phyloP scores from a whole-genome alignment of 2,888 invertebrate species.

The Axea sp. region DNA sequence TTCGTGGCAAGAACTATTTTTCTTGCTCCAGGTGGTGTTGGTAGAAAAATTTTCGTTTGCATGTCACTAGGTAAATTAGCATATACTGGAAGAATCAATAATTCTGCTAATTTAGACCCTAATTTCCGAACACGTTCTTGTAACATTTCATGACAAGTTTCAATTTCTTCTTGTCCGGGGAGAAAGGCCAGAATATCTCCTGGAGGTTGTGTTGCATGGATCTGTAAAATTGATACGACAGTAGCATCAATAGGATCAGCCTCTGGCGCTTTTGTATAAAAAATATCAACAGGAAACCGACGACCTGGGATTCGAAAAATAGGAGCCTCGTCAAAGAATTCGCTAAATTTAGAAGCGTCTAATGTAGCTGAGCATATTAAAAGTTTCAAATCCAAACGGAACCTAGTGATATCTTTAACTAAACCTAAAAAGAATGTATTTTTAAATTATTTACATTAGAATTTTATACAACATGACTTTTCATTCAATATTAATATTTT shows the following conservation, averaged over 20 bases:
- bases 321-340: slow-evolving; percentile 99
- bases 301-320: slow-evolving; percentile 99
- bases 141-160: slow-evolving; percentile 92
- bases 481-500: too few species aligned
- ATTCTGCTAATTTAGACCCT: slow-evolving; percentile 95
- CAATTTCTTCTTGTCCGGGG: slow-evolving; percentile 94
- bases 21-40: slow-evolving; percentile 96
- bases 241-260: slow-evolving; percentile 99
- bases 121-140: slow-evolving; percentile 94
- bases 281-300: slow-evolving; percentile 98
- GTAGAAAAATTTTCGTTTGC: slow-evolving; percentile 99
- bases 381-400: slow-evolving; percentile 95
- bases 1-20: slow-evolving; percentile 99
- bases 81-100: slow-evolving; percentile 97
- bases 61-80: slow-evolving; percentile 99
- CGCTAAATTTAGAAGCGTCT: slow-evolving; percentile 98
- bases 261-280: slow-evolving; percentile 99
- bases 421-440: slow-evolving; percentile 80
- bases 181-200: slow-evolving; percentile 98
- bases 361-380: slow-evolving; percentile 98
- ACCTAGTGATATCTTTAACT: slow-evolving; percentile 96
- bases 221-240: slow-evolving; percentile 98
- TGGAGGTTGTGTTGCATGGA: slow-evolving; percentile 97
- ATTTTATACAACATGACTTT: too few species aligned
- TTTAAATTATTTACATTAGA: too few species aligned